Base-by-base conservation (phyloP, 1,140 invertebrate species). In the Drosophila sucinea region DNA sequence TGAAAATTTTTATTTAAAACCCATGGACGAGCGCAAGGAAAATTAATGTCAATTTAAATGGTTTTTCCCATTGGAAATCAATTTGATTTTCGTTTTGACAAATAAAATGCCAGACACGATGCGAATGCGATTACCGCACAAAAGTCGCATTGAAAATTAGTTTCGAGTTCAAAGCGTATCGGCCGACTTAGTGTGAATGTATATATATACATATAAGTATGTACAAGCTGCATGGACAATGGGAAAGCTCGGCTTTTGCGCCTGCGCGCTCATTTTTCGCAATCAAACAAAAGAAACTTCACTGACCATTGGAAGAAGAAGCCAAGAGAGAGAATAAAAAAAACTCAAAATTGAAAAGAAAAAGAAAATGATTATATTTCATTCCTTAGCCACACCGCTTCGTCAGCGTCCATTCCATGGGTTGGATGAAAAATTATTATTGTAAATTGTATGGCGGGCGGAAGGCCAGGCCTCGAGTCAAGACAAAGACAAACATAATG, bases 351-450 rank as follows among this genome's bases (percentile, higher is more conserved):
- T 38, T 38, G 8, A 51, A 67, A 60, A 60, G 65, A 79, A 78
- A 38, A 73, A 57, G 60, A 78, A 71, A 79, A 78, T 79, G 70
- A 78, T 78, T 78, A 71, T 58, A 51, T 51, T 27, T 8, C 44
- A 51, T 51, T 51, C 23, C 44, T 25, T 44, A 6, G 11, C 17
- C 4, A n/a, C 44, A 27, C 8, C 23, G 44, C 44, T 51, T 10
- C 44, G 23, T 3, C 8, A 27, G 44, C 25, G 25, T 58, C 55
- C 57, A 29, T 38, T 23, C 55, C 60, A 60, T 44, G 60, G 61
- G 73, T 77, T 71, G 76, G 68, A 80, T 90, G 85, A 90, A 89
- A 84, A 83, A 90, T 89, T 81, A 81, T 73, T 79, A 78, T 73
- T 79, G 76, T 79, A 69, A 66, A 68, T 77, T 66, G 73, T 77